Evolutionary conservation across 2,113 vertebrate species (phyloP).

Genomic region (Nyctereutes procyonoides): DNA sequence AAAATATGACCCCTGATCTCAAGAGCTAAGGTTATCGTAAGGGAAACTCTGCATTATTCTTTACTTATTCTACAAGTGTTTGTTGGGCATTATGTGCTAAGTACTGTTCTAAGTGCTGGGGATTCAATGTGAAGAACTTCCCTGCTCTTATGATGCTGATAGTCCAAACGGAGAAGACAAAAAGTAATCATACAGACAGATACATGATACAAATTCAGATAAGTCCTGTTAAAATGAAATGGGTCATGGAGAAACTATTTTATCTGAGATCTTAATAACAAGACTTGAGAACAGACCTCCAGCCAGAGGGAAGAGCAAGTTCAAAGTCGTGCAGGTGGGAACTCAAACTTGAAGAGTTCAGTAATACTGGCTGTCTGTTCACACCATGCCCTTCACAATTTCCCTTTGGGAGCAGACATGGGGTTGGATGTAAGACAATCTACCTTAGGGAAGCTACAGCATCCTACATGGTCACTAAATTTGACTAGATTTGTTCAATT

Average conservation of each 20-base stretch:
- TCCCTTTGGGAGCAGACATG: not conserved
- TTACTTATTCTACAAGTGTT: not conserved
- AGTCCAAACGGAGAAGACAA: not conserved
- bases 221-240: not conserved
- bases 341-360: not conserved
- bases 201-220: not conserved
- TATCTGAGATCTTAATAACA: not conserved
- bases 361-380: not conserved
- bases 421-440: not conserved
- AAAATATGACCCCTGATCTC: not conserved
- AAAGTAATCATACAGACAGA: not conserved
- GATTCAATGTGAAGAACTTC: not conserved
- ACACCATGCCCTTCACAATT: not conserved
- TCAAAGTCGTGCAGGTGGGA: not conserved
- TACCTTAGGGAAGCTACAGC: not conserved
- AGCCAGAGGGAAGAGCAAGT: not conserved
- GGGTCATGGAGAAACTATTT: not conserved
- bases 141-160: not conserved
- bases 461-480: not conserved
- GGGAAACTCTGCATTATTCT: not conserved
- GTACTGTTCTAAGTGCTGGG: not conserved
- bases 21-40: not conserved
- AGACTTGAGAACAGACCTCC: not conserved
- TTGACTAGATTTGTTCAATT: not conserved
- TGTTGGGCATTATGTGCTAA: not conserved